These are phyloP conservation scores for Phaonia tiefii DNA, from an alignment of 2,888 invertebrate species.

Conservation along the genomic window DNA sequence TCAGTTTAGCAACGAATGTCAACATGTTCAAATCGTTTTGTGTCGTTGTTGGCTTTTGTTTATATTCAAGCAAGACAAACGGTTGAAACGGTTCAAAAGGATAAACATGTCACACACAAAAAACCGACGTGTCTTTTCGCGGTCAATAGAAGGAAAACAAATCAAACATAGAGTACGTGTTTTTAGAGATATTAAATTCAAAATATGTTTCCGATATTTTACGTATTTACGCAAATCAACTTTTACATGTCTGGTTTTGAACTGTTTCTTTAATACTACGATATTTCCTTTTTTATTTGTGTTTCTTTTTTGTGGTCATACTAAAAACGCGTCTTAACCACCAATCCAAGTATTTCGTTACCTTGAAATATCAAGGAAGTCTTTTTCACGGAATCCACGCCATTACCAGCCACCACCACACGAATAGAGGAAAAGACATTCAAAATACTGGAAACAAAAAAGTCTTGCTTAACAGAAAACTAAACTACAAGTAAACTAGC, in stretches of 20 bases:
- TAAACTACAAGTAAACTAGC: not conserved
- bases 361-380: constrained; percentile 64
- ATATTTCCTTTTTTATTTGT: too few relatives aligned
- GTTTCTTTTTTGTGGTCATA: not conserved
- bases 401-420: not conserved
- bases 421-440: not conserved
- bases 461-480: not conserved
- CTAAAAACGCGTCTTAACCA: constrained; percentile 24
- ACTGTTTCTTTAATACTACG: too few relatives aligned
- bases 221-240: not conserved
- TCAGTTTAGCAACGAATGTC: constrained; percentile 63
- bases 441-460: not conserved
- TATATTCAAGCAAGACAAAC: not conserved
- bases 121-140: not conserved
- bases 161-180: not conserved
- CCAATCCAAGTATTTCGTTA: constrained; percentile 42
- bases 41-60: constrained; percentile 25
- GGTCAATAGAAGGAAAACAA: not conserved
- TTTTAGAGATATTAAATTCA: too few relatives aligned
- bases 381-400: constrained; percentile 32
- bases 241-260: not conserved
- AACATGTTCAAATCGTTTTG: constrained; percentile 51
- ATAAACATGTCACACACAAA: not conserved
- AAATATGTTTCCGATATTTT: too few relatives aligned
- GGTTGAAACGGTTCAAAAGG: not conserved